A percentile compares a stretch with the other conserved stretches of the same genome.
Conservation (phyloP, 2,113 vertebrate genomes). For the Cynopterus brachyotis region DNA sequence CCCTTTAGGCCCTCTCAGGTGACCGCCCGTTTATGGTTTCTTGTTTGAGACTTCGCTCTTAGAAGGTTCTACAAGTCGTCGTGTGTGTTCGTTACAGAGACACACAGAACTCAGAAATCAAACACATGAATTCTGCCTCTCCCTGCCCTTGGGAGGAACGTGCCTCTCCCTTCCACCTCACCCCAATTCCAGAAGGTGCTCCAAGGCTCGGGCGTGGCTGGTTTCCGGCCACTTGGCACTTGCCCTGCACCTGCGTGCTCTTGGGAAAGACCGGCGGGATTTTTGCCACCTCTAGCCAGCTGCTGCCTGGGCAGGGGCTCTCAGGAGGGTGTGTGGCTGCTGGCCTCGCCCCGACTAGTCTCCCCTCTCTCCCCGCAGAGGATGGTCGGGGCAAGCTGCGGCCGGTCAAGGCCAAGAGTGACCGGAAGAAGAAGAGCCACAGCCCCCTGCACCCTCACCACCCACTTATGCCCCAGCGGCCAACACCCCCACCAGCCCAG, state of each 20-base stretch:
- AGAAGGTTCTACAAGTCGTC: background rate
- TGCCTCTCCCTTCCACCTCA: background rate
- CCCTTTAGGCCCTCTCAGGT: background rate
- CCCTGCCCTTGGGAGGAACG: background rate
- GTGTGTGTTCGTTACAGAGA: background rate
- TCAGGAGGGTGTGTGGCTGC: background rate
- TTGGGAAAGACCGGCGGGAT: background rate
- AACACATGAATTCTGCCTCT: background rate
- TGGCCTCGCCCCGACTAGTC: background rate
- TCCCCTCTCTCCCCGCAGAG: slow-evolving; percentile 61
- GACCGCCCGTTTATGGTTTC: fast-evolving
- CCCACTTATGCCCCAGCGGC: background rate
- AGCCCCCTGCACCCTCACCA: slow-evolving; percentile 43
- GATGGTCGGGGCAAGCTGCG: slow-evolving; percentile 78
- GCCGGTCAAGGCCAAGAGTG: slow-evolving; percentile 71
- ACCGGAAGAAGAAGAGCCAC: slow-evolving; percentile 80
- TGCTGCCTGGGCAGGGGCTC: background rate
- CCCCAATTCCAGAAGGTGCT: background rate
- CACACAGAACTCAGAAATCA: background rate
- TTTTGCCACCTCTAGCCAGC: background rate
- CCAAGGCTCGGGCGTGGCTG: background rate
- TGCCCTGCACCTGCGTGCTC: fast-evolving
- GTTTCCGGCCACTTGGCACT: background rate
- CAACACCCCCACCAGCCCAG: fast-evolving
- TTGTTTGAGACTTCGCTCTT: background rate